Evolutionary conservation across 2,888 invertebrate species (phyloP), one percentile per base, ranked within the genome.

Genomic region (Helobdella robusta): DNA sequence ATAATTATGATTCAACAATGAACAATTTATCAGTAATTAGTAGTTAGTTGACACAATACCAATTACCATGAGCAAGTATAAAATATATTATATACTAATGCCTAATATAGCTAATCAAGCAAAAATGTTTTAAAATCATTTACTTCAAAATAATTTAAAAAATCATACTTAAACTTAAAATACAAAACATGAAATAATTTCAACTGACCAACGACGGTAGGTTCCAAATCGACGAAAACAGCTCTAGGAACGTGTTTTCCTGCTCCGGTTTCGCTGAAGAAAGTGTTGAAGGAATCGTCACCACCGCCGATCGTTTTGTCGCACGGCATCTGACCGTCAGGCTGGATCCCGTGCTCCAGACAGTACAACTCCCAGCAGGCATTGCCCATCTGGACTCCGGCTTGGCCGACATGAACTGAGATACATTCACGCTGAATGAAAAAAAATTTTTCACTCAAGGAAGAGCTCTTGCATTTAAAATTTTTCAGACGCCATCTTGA

Each of bases 181-280:
- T 40, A 15, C n/a, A 5, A 8, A n/a, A 48, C 8, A 5, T 8
- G 8, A 23, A 8, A n/a, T n/a, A n/a, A 48, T 5, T 20, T 3
- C 4, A n/a, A 65, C 70, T 32, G 34, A 70, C 70, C 70, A 40
- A 70, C 91, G 75, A 94, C 94, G 72, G 93, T 93, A 68, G 94
- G 94, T 81, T 94, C 94, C 79, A 95, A 83, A 81, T 95, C 94
- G 15, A 94, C 91, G 76, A 93, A 94, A 65, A 94, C 91, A 89
- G 76, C 77, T 73, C 93, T 84, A 59, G 93, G 93, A 18, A 94
- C 93, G 78, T 94, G 93, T 78, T 94, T 94, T 76, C 94, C 94
- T 54, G 91, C 88, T 64, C 91, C 91, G 67, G 93, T 94, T 82
- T 94, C 93, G 70, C 80, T 79, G 76, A 83, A 83, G 75, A 83